Conservation (phyloP, 2,797 vertebrate species). For the Halcyon leucocephala region DNA sequence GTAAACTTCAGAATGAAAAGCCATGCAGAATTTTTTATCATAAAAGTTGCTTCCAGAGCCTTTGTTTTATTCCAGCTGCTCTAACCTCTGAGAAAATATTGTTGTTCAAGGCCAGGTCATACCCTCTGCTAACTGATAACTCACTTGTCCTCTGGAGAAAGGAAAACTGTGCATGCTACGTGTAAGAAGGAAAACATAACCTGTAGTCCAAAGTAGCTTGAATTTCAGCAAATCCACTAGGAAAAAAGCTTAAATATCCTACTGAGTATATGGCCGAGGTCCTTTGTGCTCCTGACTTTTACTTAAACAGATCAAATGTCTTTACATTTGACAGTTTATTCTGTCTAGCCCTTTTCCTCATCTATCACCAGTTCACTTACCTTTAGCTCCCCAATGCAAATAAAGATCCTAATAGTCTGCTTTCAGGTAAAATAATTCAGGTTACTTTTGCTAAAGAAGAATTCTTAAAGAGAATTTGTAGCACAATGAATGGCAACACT, state of each 20-base stretch:
- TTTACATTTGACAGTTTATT: neutral
- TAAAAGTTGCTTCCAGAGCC: neutral
- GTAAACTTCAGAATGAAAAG: neutral
- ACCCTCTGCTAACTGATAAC: slow-evolving; percentile 7
- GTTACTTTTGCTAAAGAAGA: neutral
- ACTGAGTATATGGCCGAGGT: neutral
- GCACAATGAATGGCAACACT: neutral
- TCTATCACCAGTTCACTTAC: neutral
- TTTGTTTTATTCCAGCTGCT: neutral
- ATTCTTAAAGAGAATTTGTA: neutral
- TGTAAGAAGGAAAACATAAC: neutral
- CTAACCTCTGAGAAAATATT: neutral
- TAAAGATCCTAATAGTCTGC: neutral
- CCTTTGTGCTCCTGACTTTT: neutral
- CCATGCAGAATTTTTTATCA: neutral
- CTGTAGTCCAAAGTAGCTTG: neutral
- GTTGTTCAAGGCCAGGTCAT: neutral
- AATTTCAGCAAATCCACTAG: slow-evolving; percentile 9
- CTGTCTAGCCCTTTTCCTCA: neutral
- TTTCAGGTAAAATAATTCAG: neutral
- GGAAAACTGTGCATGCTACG: neutral
- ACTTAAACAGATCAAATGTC: neutral
- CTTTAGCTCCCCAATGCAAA: neutral
- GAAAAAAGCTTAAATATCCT: neutral
- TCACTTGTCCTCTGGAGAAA: slow-evolving; percentile 1